phyloP scores from a whole-genome alignment of 1,140 invertebrate species.

The Megalopta genalis region DNA sequence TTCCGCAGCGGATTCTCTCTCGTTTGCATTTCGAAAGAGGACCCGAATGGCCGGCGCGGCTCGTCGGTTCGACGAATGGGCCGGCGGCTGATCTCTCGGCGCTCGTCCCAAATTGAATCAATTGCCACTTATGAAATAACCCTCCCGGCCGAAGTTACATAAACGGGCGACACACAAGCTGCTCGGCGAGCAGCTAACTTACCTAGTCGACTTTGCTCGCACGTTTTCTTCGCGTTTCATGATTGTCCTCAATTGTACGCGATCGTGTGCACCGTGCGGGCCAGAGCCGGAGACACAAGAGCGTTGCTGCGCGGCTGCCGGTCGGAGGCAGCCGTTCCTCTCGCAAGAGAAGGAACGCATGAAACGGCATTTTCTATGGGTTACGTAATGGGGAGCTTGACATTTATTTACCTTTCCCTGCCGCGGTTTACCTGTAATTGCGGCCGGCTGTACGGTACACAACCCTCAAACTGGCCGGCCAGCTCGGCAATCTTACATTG shows the following conservation, averaged over 20 bases:
- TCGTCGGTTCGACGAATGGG: background rate
- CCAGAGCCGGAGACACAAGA: no score
- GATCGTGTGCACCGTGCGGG: no score
- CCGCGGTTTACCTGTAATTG: slow-evolving; percentile 16
- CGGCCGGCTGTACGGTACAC: background rate
- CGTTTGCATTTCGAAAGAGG: slow-evolving; percentile 40
- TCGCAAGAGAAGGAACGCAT: background rate
- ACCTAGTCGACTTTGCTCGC: slow-evolving; percentile 21
- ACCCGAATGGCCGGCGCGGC: slow-evolving; percentile 26
- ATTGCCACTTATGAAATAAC: slow-evolving; percentile 57
- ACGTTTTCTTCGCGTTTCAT: slow-evolving; percentile 32
- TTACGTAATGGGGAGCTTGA: slow-evolving; percentile 44
- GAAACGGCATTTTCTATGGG: slow-evolving; percentile 43
- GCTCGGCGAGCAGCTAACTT: background rate
- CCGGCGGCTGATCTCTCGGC: slow-evolving; percentile 15
- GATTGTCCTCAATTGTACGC: slow-evolving; percentile 32
- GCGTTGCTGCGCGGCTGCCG: no score
- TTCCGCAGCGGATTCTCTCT: background rate
- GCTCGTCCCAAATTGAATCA: slow-evolving; percentile 56
- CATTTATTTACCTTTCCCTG: slow-evolving; percentile 52
- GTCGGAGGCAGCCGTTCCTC: background rate
- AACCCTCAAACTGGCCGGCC: slow-evolving; percentile 23
- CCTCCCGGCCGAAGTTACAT: slow-evolving; percentile 43
- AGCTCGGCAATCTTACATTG: background rate
- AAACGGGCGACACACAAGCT: slow-evolving; percentile 23